A percentile compares a stretch with the other conserved stretches of the same genome.
Conservation (phyloP, 2,113 vertebrate species). For the Microcebus jonahi region DNA sequence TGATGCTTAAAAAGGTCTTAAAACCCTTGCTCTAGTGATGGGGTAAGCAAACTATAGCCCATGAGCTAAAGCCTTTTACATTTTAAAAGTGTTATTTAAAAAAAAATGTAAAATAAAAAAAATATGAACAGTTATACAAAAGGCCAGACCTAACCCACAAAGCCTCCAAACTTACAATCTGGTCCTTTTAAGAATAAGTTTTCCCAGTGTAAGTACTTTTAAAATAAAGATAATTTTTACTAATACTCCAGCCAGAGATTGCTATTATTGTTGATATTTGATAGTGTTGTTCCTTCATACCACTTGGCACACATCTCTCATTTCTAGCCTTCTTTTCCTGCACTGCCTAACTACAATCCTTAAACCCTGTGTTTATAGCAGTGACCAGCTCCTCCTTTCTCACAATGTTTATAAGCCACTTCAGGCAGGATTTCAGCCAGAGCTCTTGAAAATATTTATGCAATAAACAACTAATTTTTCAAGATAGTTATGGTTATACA, state of each 20-base stretch:
- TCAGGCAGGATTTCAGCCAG: slow-evolving; percentile 34
- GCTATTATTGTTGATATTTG: not conserved
- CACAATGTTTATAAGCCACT: slow-evolving; percentile 31
- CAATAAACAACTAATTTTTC: slow-evolving; percentile 78
- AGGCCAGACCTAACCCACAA: not conserved
- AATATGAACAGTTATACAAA: not conserved
- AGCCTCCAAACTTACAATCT: not conserved
- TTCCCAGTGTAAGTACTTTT: not conserved
- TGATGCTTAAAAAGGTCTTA: not conserved
- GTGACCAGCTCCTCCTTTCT: not conserved
- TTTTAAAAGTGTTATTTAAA: not conserved
- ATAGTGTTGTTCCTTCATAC: not conserved
- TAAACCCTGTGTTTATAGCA: not conserved
- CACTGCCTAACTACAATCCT: not conserved
- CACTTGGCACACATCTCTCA: not conserved
- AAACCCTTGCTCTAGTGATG: not conserved
- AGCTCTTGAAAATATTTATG: slow-evolving; percentile 69
- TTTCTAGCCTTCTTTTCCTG: not conserved
- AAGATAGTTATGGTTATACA: slow-evolving; percentile 68
- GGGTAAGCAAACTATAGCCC: not conserved
- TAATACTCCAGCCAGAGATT: not conserved
- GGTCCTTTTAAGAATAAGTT: not conserved
- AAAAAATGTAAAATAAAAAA: not conserved
- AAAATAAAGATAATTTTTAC: not conserved
- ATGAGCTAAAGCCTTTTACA: not conserved